These are phyloP conservation scores for Sinocyclocheilus maitianheensis DNA, from an alignment of 2,113 vertebrate species.

Conservation along the genomic window DNA sequence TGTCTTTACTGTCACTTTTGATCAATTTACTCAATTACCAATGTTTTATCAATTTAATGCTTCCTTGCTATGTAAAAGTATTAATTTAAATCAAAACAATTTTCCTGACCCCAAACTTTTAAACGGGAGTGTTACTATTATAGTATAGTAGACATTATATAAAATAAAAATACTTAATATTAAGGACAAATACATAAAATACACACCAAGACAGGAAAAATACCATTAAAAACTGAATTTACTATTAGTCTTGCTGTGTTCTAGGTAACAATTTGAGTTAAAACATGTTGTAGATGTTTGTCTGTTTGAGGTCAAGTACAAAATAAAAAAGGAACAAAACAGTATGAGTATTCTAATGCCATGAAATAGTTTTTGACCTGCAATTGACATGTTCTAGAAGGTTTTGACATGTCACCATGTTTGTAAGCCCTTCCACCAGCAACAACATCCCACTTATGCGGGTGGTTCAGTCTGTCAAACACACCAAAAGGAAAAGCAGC, in stretches of 20 bases:
- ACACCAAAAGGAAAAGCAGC: constrained; percentile 95
- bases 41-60: neutral
- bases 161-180: neutral
- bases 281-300: neutral
- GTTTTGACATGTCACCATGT: constrained; percentile 45
- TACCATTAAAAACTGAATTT: neutral
- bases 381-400: constrained; percentile 18
- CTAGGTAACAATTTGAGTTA: neutral
- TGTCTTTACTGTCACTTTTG: neutral
- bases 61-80: neutral
- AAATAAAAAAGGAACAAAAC: neutral
- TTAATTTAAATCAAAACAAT: neutral
- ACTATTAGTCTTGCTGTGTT: neutral
- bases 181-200: neutral
- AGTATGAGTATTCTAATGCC: neutral
- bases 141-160: neutral
- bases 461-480: constrained; percentile 94
- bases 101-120: neutral
- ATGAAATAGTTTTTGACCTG: neutral
- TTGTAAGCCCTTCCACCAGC: constrained; percentile 84
- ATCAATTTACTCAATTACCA: neutral
- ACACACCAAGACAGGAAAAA: neutral
- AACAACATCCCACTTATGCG: constrained; percentile 98
- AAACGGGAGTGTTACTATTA: neutral
- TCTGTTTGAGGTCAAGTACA: neutral